Percentiles rank a stretch among this genome's conserved stretches.
These are phyloP conservation scores for Mus caroli DNA, from an alignment of 2,797 vertebrate species.

Conservation along the genomic window DNA sequence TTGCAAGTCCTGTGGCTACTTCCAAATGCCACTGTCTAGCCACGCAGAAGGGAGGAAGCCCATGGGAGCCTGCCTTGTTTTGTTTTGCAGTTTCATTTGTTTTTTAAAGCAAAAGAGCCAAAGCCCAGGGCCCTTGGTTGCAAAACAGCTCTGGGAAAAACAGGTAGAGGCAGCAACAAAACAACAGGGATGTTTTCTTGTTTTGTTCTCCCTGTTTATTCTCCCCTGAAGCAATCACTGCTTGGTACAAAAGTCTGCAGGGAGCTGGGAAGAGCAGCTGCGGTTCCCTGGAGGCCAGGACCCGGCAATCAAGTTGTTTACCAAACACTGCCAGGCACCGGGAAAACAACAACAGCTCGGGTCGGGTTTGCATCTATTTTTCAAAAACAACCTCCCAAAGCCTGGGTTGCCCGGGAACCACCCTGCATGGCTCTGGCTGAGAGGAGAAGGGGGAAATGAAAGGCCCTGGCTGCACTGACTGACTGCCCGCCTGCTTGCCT, in stretches of 20 bases:
- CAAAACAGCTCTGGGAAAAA: conserved; percentile 81
- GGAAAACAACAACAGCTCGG: conserved; percentile 78
- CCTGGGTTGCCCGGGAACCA: conserved; percentile 59
- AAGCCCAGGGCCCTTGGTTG: conserved; percentile 73
- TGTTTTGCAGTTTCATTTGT: not conserved
- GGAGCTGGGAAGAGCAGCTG: conserved; percentile 86
- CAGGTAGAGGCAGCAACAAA: conserved; percentile 83
- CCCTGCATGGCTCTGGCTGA: not conserved
- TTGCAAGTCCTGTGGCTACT: conserved; percentile 78
- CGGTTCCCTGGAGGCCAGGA: conserved; percentile 84
- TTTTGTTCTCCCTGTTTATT: conserved; percentile 87
- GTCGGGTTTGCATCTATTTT: conserved; percentile 74
- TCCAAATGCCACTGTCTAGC: conserved; percentile 79
- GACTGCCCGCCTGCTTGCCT: not conserved
- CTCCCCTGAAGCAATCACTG: conserved; percentile 84
- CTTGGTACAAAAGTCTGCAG: conserved; percentile 80
- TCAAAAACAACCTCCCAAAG: conserved; percentile 80
- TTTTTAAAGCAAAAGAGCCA: conserved; percentile 64
- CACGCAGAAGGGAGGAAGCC: conserved; percentile 65
- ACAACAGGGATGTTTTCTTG: conserved; percentile 79
- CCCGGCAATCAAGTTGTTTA: conserved; percentile 87
- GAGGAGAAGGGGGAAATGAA: conserved; percentile 46
- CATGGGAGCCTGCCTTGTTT: not conserved
- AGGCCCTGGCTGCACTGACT: not conserved
- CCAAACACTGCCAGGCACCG: conserved; percentile 83